phyloP scores from a whole-genome alignment of 1,140 invertebrate genomes.

The Caenorhabditis latens region DNA sequence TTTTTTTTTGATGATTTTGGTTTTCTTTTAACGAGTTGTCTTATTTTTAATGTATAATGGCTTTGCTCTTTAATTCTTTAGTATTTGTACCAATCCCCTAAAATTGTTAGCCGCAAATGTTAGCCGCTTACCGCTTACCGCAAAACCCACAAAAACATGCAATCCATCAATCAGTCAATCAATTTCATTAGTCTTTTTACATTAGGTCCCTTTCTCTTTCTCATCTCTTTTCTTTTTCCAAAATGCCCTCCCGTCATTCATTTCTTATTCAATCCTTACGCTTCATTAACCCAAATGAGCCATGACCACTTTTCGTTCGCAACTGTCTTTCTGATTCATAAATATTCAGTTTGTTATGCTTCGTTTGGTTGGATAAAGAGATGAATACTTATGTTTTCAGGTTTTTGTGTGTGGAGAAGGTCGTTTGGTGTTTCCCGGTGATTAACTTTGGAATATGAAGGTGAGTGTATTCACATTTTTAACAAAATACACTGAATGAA shows the following conservation, averaged over 20 bases:
- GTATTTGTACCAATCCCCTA: too few relatives aligned
- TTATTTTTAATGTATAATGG: not conserved
- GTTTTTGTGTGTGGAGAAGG: not conserved
- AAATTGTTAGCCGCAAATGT: too few relatives aligned
- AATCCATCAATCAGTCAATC: slow-evolving; percentile 39
- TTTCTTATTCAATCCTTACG: slow-evolving; percentile 52
- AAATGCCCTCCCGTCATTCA: slow-evolving; percentile 37
- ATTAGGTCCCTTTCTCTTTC: slow-evolving; percentile 21
- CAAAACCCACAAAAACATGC: slow-evolving; percentile 13
- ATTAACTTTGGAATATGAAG: too few relatives aligned
- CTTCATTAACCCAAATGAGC: slow-evolving; percentile 49
- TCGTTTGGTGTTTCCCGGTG: not conserved
- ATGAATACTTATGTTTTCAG: not conserved
- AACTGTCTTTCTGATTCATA: slow-evolving; percentile 7
- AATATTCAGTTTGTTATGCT: slow-evolving; percentile 46
- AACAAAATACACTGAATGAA: too few relatives aligned
- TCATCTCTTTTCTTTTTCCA: not conserved
- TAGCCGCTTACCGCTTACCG: not conserved
- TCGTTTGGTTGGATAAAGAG: not conserved
- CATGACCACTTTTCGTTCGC: not conserved
- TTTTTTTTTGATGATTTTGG: not conserved
- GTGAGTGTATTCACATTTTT: too few relatives aligned
- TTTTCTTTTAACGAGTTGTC: not conserved
- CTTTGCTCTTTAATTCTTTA: not conserved
- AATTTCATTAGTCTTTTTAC: slow-evolving; percentile 39